A percentile compares a stretch with the other conserved stretches of the same genome.
phyloP scores from a whole-genome alignment of 2,888 invertebrate species.

The Cerceris rybyensis region DNA sequence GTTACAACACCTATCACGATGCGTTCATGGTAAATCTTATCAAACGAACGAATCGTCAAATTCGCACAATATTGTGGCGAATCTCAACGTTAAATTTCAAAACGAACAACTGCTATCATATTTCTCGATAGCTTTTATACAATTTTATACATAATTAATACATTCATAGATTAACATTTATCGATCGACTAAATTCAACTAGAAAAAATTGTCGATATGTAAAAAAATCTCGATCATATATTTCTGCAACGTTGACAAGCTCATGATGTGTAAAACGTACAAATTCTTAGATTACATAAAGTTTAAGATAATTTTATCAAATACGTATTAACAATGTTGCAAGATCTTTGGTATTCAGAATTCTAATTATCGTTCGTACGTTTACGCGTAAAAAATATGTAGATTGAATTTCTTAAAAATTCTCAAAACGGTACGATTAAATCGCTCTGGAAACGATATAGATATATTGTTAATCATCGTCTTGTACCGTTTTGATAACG shows the following conservation, averaged over 20 bases:
- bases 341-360: conserved; percentile 59
- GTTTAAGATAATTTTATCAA: conserved; percentile 21
- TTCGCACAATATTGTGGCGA: conserved; percentile 7
- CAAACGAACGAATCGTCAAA: conserved; percentile 4
- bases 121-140: conserved; percentile 9
- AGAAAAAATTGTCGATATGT: too few species aligned
- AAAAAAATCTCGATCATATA: too few species aligned
- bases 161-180: too few species aligned
- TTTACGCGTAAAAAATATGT: too few species aligned
- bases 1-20: conserved; percentile 54
- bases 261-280: background rate
- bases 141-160: background rate
- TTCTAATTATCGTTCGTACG: background rate
- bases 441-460: too few species aligned
- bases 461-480: background rate
- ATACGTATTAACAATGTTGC: conserved; percentile 38
- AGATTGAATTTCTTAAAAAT: too few species aligned
- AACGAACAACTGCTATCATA: conserved; percentile 11
- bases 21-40: conserved; percentile 40
- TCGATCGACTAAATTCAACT: too few species aligned
- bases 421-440: too few species aligned
- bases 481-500: background rate
- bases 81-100: conserved; percentile 14
- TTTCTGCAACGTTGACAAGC: too few species aligned
- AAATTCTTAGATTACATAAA: conserved; percentile 8